Percentiles rank a stretch among this genome's conserved stretches.
phyloP scores from a whole-genome alignment of 1,140 invertebrate species.

The Proales similis region DNA sequence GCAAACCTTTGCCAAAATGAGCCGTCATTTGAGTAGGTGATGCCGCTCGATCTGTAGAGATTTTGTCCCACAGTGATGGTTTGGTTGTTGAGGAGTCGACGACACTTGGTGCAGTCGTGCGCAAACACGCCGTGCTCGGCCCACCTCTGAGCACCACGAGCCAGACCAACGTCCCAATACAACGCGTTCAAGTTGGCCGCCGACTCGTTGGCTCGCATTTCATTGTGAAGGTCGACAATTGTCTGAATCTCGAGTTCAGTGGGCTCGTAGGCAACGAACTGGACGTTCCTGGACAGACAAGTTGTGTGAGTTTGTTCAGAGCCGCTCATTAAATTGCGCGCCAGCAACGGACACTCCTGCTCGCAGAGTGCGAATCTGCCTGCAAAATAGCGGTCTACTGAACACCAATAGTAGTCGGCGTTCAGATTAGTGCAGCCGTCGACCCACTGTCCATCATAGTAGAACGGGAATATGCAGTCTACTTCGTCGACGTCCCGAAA shows the following conservation, averaged over 20 bases:
- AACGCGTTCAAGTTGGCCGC: conserved; percentile 17
- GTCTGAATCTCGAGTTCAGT: neutral
- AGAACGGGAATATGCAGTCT: conserved; percentile 30
- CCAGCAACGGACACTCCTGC: conserved; percentile 17
- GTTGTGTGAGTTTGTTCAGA: neutral
- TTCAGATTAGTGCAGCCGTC: conserved; percentile 13
- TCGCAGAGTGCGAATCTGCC: conserved; percentile 19
- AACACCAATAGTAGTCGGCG: conserved; percentile 24
- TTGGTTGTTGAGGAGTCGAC: conserved; percentile 19
- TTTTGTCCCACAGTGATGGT: conserved; percentile 22
- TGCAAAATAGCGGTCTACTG: neutral
- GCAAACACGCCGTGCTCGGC: conserved; percentile 13
- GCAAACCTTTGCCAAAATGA: too few species aligned
- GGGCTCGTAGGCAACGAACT: neutral
- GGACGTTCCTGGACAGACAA: conserved; percentile 1
- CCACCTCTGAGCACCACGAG: conserved; percentile 13
- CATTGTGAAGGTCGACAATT: conserved; percentile 19
- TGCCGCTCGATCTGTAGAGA: neutral
- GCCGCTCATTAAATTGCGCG: neutral
- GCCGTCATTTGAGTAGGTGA: neutral
- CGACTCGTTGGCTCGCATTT: neutral
- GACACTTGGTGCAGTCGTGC: conserved; percentile 23
- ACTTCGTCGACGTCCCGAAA: conserved; percentile 1
- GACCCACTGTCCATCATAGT: neutral
- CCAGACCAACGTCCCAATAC: conserved; percentile 31